phyloP scores from a whole-genome alignment of 1,140 invertebrate species.

The Planococcus citri region DNA sequence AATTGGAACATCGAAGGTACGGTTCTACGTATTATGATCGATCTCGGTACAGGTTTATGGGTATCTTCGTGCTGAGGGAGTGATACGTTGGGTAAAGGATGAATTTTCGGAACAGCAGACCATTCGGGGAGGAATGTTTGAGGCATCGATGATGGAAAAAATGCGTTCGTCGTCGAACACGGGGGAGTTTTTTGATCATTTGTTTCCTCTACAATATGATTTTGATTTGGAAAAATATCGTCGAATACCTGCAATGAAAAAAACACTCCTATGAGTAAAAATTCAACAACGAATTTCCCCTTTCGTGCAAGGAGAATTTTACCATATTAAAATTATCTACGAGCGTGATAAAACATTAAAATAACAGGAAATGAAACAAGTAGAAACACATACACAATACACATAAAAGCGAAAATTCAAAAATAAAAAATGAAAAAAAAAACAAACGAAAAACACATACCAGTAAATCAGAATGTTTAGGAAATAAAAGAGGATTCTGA shows the following conservation, averaged over 20 bases:
- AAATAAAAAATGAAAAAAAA: not conserved
- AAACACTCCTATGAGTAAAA: no score
- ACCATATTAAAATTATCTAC: no score
- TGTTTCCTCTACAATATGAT: not conserved
- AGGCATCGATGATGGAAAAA: not conserved
- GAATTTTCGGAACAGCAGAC: not conserved
- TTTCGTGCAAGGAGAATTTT: no score
- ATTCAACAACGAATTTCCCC: no score
- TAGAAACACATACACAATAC: no score
- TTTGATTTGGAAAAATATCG: constrained; percentile 1
- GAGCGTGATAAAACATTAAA: no score
- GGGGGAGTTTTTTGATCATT: not conserved
- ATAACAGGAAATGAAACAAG: no score
- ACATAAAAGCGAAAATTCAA: no score
- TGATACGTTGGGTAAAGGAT: not conserved
- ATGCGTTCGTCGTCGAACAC: not conserved
- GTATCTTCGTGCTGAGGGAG: not conserved
- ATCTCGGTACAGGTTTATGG: not conserved
- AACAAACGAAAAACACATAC: not conserved
- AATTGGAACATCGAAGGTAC: constrained; percentile 24
- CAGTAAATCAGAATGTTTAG: constrained; percentile 8
- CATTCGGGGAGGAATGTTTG: not conserved
- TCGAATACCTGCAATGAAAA: not conserved
- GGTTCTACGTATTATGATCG: constrained; percentile 20
- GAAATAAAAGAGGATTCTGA: constrained; percentile 12